Evolutionary conservation across 1,140 invertebrate genomes (phyloP).

Genomic region (Dendroctonus ponderosae): DNA sequence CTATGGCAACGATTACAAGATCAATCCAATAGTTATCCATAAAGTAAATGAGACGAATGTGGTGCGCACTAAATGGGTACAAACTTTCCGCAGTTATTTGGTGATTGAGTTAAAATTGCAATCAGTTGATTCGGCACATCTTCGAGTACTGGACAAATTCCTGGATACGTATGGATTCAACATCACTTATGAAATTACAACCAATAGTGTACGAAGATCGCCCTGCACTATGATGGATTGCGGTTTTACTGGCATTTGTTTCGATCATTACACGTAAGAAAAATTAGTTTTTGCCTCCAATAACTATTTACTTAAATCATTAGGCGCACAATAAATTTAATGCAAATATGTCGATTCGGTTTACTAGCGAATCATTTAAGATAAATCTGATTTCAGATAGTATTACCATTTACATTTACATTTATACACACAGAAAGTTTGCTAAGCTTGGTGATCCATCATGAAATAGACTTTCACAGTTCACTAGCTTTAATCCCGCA

Average conservation of each 20-base stretch:
- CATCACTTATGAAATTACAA: conserved; percentile 81
- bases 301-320: too few relatives aligned
- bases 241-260: conserved; percentile 81
- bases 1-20: conserved; percentile 69
- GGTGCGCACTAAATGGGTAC: conserved; percentile 61
- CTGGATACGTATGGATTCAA: conserved; percentile 90
- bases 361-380: too few relatives aligned
- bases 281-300: neutral
- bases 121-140: conserved; percentile 75
- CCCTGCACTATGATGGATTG: conserved; percentile 77
- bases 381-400: too few relatives aligned
- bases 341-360: too few relatives aligned
- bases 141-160: conserved; percentile 75
- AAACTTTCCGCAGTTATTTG: conserved; percentile 71
- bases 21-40: conserved; percentile 54
- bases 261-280: conserved; percentile 47
- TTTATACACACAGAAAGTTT: too few relatives aligned
- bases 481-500: too few relatives aligned
- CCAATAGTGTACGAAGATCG: conserved; percentile 54
- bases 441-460: too few relatives aligned
- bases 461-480: too few relatives aligned
- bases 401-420: too few relatives aligned
- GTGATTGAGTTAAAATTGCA: conserved; percentile 75
- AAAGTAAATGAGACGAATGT: conserved; percentile 71
- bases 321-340: too few relatives aligned